Conservation (phyloP, 2,888 invertebrate genomes). For the Lumbricus terrestris region DNA sequence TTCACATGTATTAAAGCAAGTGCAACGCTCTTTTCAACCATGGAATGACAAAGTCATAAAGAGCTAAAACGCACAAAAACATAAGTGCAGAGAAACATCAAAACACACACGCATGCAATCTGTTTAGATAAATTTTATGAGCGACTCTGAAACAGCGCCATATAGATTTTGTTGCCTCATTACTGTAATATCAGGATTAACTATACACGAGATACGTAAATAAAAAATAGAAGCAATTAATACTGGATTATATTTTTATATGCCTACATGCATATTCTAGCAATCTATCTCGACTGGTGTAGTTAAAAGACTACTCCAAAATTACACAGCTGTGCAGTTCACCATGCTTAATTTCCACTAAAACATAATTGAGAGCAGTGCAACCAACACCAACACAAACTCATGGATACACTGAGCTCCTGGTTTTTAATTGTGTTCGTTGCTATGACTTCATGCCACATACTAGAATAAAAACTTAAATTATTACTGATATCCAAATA, state of each 20-base stretch:
- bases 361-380: background rate
- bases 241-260: too few relatives aligned
- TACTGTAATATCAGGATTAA: background rate
- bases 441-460: background rate
- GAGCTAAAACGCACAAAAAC: background rate
- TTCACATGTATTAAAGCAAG: background rate
- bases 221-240: too few relatives aligned
- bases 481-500: too few relatives aligned
- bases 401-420: background rate
- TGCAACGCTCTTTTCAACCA: background rate
- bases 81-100: background rate
- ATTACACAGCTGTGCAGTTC: background rate
- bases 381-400: background rate
- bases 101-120: background rate
- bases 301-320: too few relatives aligned
- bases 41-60: background rate
- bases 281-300: too few relatives aligned
- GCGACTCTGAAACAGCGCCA: background rate
- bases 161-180: background rate
- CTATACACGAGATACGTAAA: too few relatives aligned
- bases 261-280: too few relatives aligned
- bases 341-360: background rate
- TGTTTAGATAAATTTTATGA: background rate
- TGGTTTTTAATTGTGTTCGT: background rate
- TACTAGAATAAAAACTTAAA: too few relatives aligned